Conservation (phyloP, 2,888 invertebrate genomes). For the Drosophila pseudotakahashii region DNA sequence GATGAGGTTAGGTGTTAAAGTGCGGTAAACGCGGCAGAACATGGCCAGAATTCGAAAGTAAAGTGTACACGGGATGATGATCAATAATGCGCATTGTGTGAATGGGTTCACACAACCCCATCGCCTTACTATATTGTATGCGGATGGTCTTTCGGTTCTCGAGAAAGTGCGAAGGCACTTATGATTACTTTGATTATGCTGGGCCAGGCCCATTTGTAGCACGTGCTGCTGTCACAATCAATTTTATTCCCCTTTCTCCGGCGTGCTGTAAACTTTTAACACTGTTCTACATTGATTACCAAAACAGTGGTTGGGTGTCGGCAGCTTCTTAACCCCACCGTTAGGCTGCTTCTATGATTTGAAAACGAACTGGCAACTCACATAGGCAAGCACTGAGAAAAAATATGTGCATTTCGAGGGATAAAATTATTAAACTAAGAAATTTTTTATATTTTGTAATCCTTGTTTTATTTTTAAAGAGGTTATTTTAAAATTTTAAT, state of each 20-base stretch:
- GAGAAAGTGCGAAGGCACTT: slow-evolving; percentile 36
- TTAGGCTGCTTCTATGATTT: slow-evolving; percentile 27
- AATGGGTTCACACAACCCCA: slow-evolving; percentile 34
- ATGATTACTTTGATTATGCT: slow-evolving; percentile 43
- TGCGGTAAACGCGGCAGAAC: slow-evolving; percentile 21
- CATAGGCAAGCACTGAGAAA: slow-evolving; percentile 3
- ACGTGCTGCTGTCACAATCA: slow-evolving; percentile 82
- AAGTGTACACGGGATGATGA: slow-evolving; percentile 21
- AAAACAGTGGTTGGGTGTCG: slow-evolving; percentile 32
- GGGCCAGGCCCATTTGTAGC: slow-evolving; percentile 78
- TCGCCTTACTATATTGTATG: slow-evolving; percentile 8
- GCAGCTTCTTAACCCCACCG: slow-evolving; percentile 21
- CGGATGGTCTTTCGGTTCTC: background rate
- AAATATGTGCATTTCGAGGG: background rate
- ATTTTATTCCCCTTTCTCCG: slow-evolving; percentile 72
- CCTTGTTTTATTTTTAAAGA: too few relatives aligned
- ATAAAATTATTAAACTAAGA: too few relatives aligned
- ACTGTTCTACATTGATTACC: slow-evolving; percentile 60
- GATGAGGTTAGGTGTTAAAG: slow-evolving; percentile 41
- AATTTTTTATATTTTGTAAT: too few relatives aligned
- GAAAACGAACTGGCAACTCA: slow-evolving; percentile 22
- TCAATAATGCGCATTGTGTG: slow-evolving; percentile 28
- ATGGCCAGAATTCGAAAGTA: slow-evolving; percentile 32
- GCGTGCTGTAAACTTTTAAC: slow-evolving; percentile 57
- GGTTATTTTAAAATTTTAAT: too few relatives aligned